These are phyloP conservation scores for Lasioglossum figueresi DNA, from an alignment of 2,888 invertebrate genomes.

Conservation along the genomic window DNA sequence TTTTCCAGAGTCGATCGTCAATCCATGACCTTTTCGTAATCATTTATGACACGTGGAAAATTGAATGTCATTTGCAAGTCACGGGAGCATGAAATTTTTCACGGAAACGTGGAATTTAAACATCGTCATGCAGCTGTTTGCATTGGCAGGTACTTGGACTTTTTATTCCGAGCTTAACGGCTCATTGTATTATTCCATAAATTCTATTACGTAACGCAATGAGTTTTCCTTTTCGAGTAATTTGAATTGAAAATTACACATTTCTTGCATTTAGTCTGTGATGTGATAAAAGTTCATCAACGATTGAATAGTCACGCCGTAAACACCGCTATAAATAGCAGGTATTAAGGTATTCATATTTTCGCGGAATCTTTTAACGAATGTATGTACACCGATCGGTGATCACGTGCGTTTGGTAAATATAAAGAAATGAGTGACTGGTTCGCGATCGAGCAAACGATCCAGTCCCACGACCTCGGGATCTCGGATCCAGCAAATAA, in stretches of 20 bases:
- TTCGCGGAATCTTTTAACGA: neutral
- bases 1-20: constrained; percentile 8
- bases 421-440: neutral
- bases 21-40: neutral
- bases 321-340: neutral
- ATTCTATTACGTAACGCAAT: neutral
- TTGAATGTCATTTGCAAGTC: constrained; percentile 35
- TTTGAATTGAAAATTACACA: neutral
- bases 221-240: neutral
- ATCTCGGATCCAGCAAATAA: constrained; percentile 21
- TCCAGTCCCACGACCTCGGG: constrained; percentile 18
- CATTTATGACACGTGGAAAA: constrained; percentile 14
- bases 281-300: neutral
- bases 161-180: neutral
- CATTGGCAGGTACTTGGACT: constrained; percentile 12
- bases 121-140: constrained; percentile 35
- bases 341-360: neutral
- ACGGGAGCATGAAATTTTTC: constrained; percentile 21
- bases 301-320: neutral
- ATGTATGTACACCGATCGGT: neutral
- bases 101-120: constrained; percentile 9
- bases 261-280: neutral
- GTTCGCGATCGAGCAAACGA: constrained; percentile 10
- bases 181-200: neutral
- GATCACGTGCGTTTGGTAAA: neutral